phyloP scores from a whole-genome alignment of 1,140 invertebrate species.

The Drosophila bocki region DNA sequence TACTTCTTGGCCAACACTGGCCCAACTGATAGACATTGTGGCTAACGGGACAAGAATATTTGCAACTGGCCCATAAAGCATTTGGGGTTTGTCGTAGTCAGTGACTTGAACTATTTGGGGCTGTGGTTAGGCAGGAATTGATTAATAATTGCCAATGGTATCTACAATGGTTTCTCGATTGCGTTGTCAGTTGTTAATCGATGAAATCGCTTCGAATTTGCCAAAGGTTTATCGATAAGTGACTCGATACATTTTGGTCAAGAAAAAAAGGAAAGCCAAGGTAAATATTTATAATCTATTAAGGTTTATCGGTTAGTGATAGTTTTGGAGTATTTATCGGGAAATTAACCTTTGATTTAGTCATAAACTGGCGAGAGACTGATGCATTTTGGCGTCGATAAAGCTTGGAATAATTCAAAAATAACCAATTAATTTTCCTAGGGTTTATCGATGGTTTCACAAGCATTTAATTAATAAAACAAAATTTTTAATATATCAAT shows the following conservation, averaged over 20 bases:
- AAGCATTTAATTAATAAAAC: background rate
- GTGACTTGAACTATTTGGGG: constrained; percentile 3
- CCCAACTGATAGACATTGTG: background rate
- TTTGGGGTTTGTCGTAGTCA: constrained; percentile 1
- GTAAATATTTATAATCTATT: background rate
- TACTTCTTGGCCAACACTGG: background rate
- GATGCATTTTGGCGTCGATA: no score
- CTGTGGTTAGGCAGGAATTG: background rate
- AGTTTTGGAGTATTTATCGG: background rate
- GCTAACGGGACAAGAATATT: constrained; percentile 2
- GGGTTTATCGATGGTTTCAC: background rate
- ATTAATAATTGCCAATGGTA: background rate
- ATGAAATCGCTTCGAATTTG: background rate
- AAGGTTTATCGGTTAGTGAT: background rate
- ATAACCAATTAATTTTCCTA: no score
- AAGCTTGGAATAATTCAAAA: no score
- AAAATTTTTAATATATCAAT: background rate
- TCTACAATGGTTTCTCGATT: background rate
- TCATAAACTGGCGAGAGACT: no score
- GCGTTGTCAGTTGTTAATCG: background rate
- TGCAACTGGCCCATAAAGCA: constrained; percentile 15
- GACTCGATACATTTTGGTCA: background rate
- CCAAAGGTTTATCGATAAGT: background rate
- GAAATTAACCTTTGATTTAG: no score
- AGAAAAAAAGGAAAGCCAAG: background rate